Evolutionary conservation across 2,888 invertebrate genomes (phyloP), one percentile per base, ranked within the genome.

Genomic region (Adelognathus sp.): DNA sequence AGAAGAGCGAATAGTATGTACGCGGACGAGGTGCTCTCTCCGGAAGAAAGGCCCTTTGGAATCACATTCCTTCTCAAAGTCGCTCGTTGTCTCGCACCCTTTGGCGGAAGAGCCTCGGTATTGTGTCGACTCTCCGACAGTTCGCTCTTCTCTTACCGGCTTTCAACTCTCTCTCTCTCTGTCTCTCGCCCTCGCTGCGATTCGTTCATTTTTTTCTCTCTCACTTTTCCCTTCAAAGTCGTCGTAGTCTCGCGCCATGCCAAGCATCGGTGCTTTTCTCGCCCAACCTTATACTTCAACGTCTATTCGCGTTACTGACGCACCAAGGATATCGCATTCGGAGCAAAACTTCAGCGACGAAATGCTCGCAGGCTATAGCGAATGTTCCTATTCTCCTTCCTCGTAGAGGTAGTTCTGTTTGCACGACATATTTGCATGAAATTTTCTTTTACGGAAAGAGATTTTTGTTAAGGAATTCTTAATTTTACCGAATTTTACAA

Each of bases 21-120:
- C 54, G 46, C 14, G 21, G 50, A 44, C 52, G 36, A 60, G 76
- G 52, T 71, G 81, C 69, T 80, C 72, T 69, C 56, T 72, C n/a
- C 41, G 64, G 50, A 79, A 81, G 83, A 83, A 79, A 79, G 75
- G 73, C 81, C 83, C 83, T 83, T 86, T 83, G 81, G 81, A 86
- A 86, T 84, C 82, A 79, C 82, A 83, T 82, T 84, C 81, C 83
- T 80, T 9, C 81, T 83, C 77, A 81, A 79, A 81, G 82, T 84
- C 83, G 79, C 76, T 76, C 80, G 81, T 82, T 82, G 81, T 83
- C 83, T 81, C 70, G 78, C 82, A 82, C 77, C 83, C 81, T 82
- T 76, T 79, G 81, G 79, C 82, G 81, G 46, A 85, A 84, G 81
- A 80, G 60, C 67, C n/a, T n/a, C 67, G 64, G 83, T 82, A 84